These are phyloP conservation scores for Spodoptera picta DNA, from an alignment of 2,888 invertebrate species.

Conservation along the genomic window DNA sequence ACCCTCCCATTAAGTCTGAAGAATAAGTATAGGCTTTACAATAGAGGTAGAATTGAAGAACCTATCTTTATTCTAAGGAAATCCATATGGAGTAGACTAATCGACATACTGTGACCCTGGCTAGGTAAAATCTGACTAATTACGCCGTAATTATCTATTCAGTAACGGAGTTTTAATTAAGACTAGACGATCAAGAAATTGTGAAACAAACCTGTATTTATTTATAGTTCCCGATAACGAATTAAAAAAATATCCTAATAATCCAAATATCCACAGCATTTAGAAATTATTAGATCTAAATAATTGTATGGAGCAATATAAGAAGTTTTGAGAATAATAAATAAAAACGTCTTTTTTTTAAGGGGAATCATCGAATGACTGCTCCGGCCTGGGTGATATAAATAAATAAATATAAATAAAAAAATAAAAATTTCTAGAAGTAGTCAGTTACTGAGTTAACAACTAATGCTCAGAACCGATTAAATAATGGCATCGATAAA, in stretches of 20 bases:
- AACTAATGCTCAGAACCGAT: neutral
- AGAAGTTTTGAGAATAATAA: no score
- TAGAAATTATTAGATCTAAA: no score
- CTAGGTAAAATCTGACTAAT: conserved; percentile 21
- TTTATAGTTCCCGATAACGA: conserved; percentile 24
- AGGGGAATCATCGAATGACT: no score
- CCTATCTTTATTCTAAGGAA: conserved; percentile 14
- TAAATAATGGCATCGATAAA: neutral
- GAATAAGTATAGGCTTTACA: conserved; percentile 24
- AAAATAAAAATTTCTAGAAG: no score
- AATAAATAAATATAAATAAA: no score
- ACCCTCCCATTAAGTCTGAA: conserved; percentile 18
- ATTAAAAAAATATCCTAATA: conserved; percentile 9
- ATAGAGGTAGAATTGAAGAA: conserved; percentile 6
- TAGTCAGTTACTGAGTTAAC: no score
- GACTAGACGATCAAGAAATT: conserved; percentile 20
- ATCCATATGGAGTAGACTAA: conserved; percentile 38
- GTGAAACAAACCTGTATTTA: conserved; percentile 33
- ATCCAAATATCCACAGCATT: neutral
- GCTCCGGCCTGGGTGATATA: no score
- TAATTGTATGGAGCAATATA: no score
- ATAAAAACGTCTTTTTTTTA: no score
- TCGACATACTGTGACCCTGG: conserved; percentile 2
- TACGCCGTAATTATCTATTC: conserved; percentile 26
- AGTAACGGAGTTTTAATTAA: conserved; percentile 44